Base-by-base conservation (phyloP, 2,113 vertebrate species). In the Coryphaenoides rupestris region DNA sequence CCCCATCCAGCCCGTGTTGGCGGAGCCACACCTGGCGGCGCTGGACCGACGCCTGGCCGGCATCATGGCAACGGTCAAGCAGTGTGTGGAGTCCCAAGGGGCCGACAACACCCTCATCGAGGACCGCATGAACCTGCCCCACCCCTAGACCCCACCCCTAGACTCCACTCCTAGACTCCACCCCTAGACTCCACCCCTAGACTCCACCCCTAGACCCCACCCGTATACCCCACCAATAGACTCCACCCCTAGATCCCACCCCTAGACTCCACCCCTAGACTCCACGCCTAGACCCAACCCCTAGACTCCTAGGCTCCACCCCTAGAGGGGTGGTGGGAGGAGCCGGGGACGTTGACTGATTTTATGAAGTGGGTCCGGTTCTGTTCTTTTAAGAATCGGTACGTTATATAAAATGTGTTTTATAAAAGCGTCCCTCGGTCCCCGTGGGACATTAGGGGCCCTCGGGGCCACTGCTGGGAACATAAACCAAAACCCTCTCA, bases 111-210 rank as follows among this genome's bases (percentile, higher is more conserved):
- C 97, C 26, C 90, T 99, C 65, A 94, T 99, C 74, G 97, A 99
- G 84, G 97, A 99, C 85, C 93, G 96, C 83, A 95, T 99, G 92
- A 97, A 95, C 52, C 92, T 98, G 65, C 95, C 95, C 40, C 97
- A 99, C 76, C 91, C 91, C 3, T 92, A 83, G 72, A 58, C 1
- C 4, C 46, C 1, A 10, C 5, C 33, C 9, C 7, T 6, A 12
- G 33, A 40, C 9, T 10, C 9, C 33, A 40, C 33, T 12, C 0
- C 33, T 12, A 40, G 33, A n/a, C 95, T 95, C 40, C 97, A 99
- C 76, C 91, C 91, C 3, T 92, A 83, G 72, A 58, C 1, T 4
- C 46, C 1, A 10, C 5, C 33, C 9, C 7, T 6, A 12, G 33
- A 40, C 9, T 10, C 9, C 33, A 40, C 33, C 33, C 0, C 33